These are phyloP conservation scores for Parnassius glacialis DNA, from an alignment of 2,888 invertebrate species.

Conservation along the genomic window DNA sequence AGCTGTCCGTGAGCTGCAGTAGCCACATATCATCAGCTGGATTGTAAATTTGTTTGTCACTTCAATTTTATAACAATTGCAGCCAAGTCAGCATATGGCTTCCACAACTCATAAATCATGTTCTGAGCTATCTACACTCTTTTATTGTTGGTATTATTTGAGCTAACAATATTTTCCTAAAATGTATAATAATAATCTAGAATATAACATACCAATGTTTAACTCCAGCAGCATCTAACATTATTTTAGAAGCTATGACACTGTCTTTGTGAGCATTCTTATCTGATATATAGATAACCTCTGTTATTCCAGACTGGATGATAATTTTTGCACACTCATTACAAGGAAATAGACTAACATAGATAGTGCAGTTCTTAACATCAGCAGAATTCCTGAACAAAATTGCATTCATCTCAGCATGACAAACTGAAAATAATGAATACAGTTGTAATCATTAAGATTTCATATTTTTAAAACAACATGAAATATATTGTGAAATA, in stretches of 20 bases:
- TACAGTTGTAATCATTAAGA: neutral
- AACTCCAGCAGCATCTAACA: conserved; percentile 91
- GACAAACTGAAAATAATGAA: conserved; percentile 88
- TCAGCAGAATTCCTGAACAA: conserved; percentile 92
- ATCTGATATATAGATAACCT: conserved; percentile 90
- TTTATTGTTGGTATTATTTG: too few relatives aligned
- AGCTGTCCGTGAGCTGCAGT: too few relatives aligned
- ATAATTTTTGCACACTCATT: conserved; percentile 99
- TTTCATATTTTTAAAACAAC: neutral
- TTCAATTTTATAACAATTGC: too few relatives aligned
- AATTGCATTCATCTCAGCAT: conserved; percentile 98
- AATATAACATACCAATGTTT: conserved; percentile 79
- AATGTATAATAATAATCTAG: neutral
- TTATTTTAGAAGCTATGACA: conserved; percentile 88
- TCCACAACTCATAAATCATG: too few relatives aligned
- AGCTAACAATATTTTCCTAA: too few relatives aligned
- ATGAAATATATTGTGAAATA: neutral
- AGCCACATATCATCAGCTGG: too few relatives aligned
- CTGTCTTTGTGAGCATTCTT: conserved; percentile 85
- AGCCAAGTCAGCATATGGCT: too few relatives aligned
- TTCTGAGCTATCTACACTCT: too few relatives aligned
- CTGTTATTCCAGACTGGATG: conserved; percentile 93
- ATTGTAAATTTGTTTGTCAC: too few relatives aligned
- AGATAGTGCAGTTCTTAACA: conserved; percentile 90
- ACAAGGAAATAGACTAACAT: conserved; percentile 96